Base-by-base conservation (phyloP, 2,113 vertebrate genomes). In the Paracyprichromis sp. region DNA sequence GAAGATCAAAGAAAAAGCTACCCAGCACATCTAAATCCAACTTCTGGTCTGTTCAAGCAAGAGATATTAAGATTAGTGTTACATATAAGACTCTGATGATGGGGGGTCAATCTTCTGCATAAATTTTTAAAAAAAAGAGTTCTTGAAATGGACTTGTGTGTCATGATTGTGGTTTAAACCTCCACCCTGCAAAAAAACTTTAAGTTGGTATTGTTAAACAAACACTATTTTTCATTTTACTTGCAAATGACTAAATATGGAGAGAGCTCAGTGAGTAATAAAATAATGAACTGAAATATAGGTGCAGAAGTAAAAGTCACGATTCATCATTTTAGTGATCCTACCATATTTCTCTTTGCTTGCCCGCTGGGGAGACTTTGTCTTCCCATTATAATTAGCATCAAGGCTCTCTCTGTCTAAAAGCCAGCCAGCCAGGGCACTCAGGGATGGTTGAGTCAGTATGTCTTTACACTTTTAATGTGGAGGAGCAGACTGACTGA, bases 381-480 rank as follows among this genome's bases (percentile, higher is more conserved):
- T 94, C 93, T 96, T 95, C 91, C 92, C 88, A 93, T 94, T 95
- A 94, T 93, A 96, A 96, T 96, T 94, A 95, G 93, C 94, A 95
- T 91, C 86, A 88, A 92, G 91, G 90, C 91, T 93, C 90, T 83
- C 84, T 94, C 89, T 90, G 89, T 95, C 83, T 88, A 88, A 81
- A 83, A 92, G 92, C 92, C 90, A 93, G 91, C 92, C 87, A 95
- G 92, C 86, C 93, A 95, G 92, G 93, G 94, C 92, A 95, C 90
- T 94, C 86, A 80, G 89, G 85, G 92, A 94, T 90, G 92, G 86
- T 88, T 95, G 91, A 95, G 91, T 96, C 95, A 94, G 95, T 96
- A 94, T 92, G 89, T 95, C 93, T 95, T 90, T 92, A 84, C 93
- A 92, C 88, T 95, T 94, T 94, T 94, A 94, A 95, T 96, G 91